Percentiles rank a stretch among this genome's conserved stretches.
Evolutionary conservation across 1,140 invertebrate genomes (phyloP).

Genomic region (Nasonia vitripennis): DNA sequence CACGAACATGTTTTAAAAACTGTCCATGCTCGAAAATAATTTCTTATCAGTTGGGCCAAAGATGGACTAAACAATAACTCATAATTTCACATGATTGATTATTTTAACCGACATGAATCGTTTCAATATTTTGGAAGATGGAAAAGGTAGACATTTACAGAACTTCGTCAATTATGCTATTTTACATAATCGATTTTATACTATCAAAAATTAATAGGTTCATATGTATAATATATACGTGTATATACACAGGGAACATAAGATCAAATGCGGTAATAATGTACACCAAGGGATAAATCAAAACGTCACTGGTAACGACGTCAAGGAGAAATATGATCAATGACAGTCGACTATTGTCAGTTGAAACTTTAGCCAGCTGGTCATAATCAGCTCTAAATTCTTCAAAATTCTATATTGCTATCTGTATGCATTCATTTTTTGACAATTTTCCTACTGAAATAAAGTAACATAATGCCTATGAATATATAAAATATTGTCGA

Average conservation of each 20-base stretch:
- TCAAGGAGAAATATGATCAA: background rate
- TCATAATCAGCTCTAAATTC: constrained; percentile 68
- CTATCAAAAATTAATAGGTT: constrained; percentile 2
- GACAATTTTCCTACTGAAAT: background rate
- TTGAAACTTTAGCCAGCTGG: constrained; percentile 61
- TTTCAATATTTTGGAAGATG: background rate
- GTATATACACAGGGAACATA: background rate
- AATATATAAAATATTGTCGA: background rate
- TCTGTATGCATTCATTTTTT: constrained; percentile 27
- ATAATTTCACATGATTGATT: background rate
- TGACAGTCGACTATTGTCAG: constrained; percentile 48
- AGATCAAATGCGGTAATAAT: constrained; percentile 13
- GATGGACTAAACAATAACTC: background rate
- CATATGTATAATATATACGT: background rate
- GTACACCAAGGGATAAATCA: constrained; percentile 14
- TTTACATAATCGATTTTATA: constrained; percentile 25
- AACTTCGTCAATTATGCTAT: background rate
- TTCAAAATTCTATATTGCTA: constrained; percentile 11
- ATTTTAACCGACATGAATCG: background rate
- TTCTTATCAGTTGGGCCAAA: background rate
- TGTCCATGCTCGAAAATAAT: constrained; percentile 21
- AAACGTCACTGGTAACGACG: constrained; percentile 43
- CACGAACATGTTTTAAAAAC: background rate
- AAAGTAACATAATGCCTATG: background rate
- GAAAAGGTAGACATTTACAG: background rate